These are phyloP conservation scores for Lamellibrachia columna DNA, from an alignment of 2,888 invertebrate genomes.

Conservation along the genomic window DNA sequence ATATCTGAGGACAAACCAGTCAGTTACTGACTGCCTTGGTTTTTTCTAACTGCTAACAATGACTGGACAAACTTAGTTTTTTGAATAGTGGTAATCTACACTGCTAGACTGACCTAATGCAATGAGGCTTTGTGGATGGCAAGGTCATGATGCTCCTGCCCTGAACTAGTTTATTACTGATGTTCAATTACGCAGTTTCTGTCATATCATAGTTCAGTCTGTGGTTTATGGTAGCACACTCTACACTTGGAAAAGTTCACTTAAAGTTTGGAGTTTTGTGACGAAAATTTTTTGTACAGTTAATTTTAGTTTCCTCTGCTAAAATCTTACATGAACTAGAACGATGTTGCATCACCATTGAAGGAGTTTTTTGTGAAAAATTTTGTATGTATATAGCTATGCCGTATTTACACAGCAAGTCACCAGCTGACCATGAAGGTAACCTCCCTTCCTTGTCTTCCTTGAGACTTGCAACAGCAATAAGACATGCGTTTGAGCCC, in stretches of 20 bases:
- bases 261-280: no score
- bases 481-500: neutral
- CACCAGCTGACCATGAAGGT: constrained; percentile 27
- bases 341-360: no score
- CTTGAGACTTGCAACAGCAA: constrained; percentile 27
- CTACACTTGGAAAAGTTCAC: no score
- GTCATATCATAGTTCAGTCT: neutral
- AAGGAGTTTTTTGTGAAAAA: neutral
- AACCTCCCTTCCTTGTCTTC: constrained; percentile 18
- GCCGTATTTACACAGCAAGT: neutral
- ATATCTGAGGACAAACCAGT: neutral
- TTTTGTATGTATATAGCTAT: neutral
- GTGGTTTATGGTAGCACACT: no score
- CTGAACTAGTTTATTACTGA: neutral
- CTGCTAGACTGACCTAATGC: no score
- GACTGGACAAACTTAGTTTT: neutral
- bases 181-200: neutral
- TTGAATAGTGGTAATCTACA: no score
- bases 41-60: neutral
- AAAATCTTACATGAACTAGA: no score
- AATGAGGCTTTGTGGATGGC: neutral
- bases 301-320: no score
- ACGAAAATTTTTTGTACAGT: no score
- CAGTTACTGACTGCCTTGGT: neutral
- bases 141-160: neutral